These are phyloP conservation scores for Phalacrocorax pelagicus DNA, from an alignment of 2,113 vertebrate species.

Conservation along the genomic window DNA sequence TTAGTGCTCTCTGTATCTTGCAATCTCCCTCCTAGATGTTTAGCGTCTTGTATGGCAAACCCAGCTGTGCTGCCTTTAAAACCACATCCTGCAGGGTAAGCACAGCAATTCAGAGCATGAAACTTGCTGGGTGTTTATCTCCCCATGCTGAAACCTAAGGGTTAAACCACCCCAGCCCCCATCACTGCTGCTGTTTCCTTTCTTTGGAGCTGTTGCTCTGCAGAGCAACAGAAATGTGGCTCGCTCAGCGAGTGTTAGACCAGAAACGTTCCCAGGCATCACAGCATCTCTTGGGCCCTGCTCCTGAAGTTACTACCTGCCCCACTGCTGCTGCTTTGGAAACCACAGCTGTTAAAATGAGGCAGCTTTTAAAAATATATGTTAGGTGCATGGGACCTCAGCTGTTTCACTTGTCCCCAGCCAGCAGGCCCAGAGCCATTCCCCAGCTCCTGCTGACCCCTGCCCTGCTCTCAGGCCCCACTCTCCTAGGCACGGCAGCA, in stretches of 20 bases:
- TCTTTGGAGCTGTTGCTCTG: background rate
- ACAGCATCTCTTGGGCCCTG: background rate
- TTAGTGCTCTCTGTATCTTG: background rate
- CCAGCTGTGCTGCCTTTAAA: background rate
- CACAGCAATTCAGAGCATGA: background rate
- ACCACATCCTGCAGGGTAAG: conserved; percentile 51
- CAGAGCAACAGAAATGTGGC: background rate
- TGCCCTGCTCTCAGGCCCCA: too few species aligned
- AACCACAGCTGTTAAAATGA: background rate
- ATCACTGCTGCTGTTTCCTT: background rate
- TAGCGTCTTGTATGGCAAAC: background rate
- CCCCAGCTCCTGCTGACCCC: background rate
- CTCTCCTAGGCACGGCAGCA: background rate
- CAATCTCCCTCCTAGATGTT: background rate
- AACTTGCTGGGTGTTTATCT: background rate
- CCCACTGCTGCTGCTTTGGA: background rate
- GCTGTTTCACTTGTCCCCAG: background rate
- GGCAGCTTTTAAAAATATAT: background rate
- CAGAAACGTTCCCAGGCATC: background rate
- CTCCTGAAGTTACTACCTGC: background rate
- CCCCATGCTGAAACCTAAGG: background rate
- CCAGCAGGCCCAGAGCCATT: background rate
- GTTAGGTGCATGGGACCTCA: background rate
- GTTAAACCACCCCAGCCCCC: background rate
- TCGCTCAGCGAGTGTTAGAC: fast-evolving